A percentile compares a stretch with the other conserved stretches of the same genome.
phyloP scores from a whole-genome alignment of 2,797 vertebrate species.

The Phoebastria nigripes region DNA sequence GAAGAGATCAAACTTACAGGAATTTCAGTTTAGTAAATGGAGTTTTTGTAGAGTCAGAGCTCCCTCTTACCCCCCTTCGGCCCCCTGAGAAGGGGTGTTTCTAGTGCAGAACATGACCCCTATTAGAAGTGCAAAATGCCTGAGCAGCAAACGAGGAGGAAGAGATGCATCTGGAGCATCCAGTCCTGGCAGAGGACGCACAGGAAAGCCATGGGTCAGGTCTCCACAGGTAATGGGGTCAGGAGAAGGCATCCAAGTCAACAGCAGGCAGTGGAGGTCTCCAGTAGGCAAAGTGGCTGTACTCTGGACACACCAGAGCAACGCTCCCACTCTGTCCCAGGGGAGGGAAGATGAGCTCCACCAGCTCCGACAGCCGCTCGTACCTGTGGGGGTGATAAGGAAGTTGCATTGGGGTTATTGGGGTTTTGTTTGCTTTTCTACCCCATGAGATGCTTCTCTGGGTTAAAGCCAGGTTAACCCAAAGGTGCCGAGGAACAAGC shows the following conservation, averaged over 20 bases:
- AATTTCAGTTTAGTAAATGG: neutral
- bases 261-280: conserved; percentile 73
- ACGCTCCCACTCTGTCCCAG: conserved; percentile 46
- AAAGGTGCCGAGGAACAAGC: neutral
- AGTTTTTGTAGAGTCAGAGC: neutral
- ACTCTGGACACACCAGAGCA: conserved; percentile 81
- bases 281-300: conserved; percentile 85
- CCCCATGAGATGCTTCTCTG: neutral
- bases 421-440: neutral
- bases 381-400: conserved; percentile 74
- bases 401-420: accelerated
- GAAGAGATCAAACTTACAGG: neutral
- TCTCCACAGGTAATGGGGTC: neutral
- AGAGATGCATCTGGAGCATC: neutral
- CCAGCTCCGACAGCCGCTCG: conserved; percentile 82
- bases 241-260: neutral
- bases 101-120: neutral
- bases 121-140: neutral
- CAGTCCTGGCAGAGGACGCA: neutral
- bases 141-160: neutral
- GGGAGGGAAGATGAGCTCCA: conserved; percentile 90
- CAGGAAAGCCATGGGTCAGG: neutral
- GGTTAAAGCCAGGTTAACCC: neutral
- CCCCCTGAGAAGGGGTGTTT: neutral
- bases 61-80: neutral